A percentile compares a stretch with the other conserved stretches of the same genome.
These are phyloP conservation scores for Solea senegalensis DNA, from an alignment of 2,113 vertebrate genomes.

Conservation along the genomic window DNA sequence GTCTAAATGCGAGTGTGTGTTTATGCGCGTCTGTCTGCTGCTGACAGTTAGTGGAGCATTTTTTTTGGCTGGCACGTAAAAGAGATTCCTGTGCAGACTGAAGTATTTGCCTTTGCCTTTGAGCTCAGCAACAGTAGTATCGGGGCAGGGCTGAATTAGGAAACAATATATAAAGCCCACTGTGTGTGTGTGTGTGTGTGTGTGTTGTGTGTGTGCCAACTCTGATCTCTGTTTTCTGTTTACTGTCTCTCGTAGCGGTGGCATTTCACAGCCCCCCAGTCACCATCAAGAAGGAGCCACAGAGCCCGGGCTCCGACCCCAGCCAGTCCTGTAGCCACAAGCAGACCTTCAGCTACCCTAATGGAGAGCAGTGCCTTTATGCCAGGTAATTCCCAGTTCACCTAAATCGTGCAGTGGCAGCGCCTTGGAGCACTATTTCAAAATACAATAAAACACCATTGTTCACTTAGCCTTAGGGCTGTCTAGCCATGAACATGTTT, in stretches of 20 bases:
- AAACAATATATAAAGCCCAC: neutral
- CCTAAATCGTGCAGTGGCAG: neutral
- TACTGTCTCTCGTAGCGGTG: constrained; percentile 81
- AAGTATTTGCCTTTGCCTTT: constrained; percentile 61
- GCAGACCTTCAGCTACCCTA: constrained; percentile 85
- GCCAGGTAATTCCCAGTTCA: constrained; percentile 82
- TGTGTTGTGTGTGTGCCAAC: constrained; percentile 15
- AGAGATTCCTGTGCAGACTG: constrained; percentile 58
- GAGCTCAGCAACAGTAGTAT: constrained; percentile 35
- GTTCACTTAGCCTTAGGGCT: neutral
- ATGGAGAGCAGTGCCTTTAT: constrained; percentile 96
- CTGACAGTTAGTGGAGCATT: constrained; percentile 63
- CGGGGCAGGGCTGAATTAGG: constrained; percentile 35
- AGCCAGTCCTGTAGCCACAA: constrained; percentile 90
- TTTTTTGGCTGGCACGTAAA: constrained; percentile 59
- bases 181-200: neutral
- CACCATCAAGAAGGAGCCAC: constrained; percentile 95
- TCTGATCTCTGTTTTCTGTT: constrained; percentile 29
- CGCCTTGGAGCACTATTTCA: neutral
- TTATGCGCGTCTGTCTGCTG: constrained; percentile 59
- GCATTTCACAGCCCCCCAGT: constrained; percentile 96
- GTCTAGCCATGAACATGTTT: neutral
- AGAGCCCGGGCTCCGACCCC: constrained; percentile 88
- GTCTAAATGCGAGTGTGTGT: constrained; percentile 33
- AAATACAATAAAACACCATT: neutral